These are phyloP conservation scores for Hermetia illucens DNA, from an alignment of 1,140 invertebrate genomes.

Conservation along the genomic window DNA sequence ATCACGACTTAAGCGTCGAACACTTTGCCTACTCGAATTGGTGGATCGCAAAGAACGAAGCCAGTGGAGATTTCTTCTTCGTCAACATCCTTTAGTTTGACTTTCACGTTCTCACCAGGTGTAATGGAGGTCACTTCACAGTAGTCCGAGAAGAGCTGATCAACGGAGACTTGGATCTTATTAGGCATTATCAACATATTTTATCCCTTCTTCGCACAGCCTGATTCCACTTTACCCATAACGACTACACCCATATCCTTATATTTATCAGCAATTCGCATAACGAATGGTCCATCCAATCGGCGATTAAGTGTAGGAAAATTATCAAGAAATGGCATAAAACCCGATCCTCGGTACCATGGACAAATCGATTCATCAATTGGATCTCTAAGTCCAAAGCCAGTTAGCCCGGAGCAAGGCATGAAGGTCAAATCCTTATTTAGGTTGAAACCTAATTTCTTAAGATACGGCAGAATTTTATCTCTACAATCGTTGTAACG, in stretches of 20 bases:
- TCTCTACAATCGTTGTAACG: constrained; percentile 81
- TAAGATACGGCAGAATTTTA: constrained; percentile 86
- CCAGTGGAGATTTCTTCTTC: constrained; percentile 92
- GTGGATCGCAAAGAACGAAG: no score
- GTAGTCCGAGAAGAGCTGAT: constrained; percentile 89
- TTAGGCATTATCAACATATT: constrained; percentile 90
- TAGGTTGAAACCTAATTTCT: constrained; percentile 88
- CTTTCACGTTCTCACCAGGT: constrained; percentile 93
- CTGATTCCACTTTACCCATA: constrained; percentile 94
- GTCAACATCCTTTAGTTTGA: no score
- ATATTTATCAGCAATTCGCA: constrained; percentile 94
- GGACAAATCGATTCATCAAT: constrained; percentile 58
- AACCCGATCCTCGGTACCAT: constrained; percentile 83
- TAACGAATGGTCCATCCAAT: constrained; percentile 80
- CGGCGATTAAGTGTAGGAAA: constrained; percentile 76
- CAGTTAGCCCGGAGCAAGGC: constrained; percentile 88
- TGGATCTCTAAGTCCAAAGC: constrained; percentile 69
- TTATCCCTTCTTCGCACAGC: constrained; percentile 75
- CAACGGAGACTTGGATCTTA: no score
- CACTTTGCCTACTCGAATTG: no score
- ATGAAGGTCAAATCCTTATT: constrained; percentile 90
- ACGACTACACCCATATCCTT: constrained; percentile 98
- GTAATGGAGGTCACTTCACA: constrained; percentile 80
- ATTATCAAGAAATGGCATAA: constrained; percentile 88
- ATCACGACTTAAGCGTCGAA: constrained; percentile 97